Base-by-base conservation (phyloP, 2,797 vertebrate species). In the Neopelma chrysocephalum region DNA sequence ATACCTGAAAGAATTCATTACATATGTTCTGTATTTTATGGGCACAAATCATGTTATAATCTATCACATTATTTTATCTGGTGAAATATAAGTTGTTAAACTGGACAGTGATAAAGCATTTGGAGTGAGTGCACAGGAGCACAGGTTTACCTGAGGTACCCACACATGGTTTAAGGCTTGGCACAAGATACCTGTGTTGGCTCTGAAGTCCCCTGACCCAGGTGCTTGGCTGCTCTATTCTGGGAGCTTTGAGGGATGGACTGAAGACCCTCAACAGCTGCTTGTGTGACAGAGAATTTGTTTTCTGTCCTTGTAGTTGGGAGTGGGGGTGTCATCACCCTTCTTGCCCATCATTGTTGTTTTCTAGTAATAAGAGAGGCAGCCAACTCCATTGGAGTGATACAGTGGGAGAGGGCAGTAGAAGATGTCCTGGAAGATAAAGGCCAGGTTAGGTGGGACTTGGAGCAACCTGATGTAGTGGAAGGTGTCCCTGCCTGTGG, bases 371-470 rank as follows among this genome's bases (percentile, higher is more conserved):
- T 21, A 6, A 43, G 25, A 65, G 54, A 8, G 38, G 26, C 29
- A 5, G 7, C 1, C 0, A 34, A 10, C 26, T 62, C 29, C 2
- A 1, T 0, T 47, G 66, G 32, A 12, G 26, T 25, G 22, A 19
- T 51, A 2, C 9, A 29, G 2, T 32, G 40, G 20, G 25, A 70
- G n/a, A 58, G 50, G 57, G 38, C 25, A 68, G 25, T 15, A 50
- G 40, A 13, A 34, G 34, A 36, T 26, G 21, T 36, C 58, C 60
- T 21, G 22, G 42, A 61, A 80, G 32, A 31, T 57, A 14, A 45
- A 45, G 25, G 26, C 17, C 38, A 26, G 50, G 12, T 19, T 57
- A 50, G 36, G 57, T 27, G 36, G 36, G 26, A 18, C 58, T 31
- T 31, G 38, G 60, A 62, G 38, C 18, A 62, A 15, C 11, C 38